A percentile compares a stretch with the other conserved stretches of the same genome.
Evolutionary conservation across 2,113 vertebrate species (phyloP).

Genomic region (Cyrtonyx montezumae): DNA sequence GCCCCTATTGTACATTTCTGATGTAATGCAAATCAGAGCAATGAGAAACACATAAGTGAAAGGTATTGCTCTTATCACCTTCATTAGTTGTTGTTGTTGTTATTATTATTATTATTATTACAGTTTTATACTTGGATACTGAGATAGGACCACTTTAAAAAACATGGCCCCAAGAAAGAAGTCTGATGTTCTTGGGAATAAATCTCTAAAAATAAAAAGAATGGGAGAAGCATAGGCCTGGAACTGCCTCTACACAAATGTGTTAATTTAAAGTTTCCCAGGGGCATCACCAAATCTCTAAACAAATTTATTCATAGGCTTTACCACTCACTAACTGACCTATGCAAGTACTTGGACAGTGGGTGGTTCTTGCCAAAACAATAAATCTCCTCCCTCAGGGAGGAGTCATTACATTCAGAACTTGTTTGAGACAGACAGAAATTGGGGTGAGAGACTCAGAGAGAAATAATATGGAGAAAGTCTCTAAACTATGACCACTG

Average conservation of each 20-base stretch:
- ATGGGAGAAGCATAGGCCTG: constrained; percentile 14
- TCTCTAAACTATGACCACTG: neutral
- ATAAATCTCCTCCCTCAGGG: constrained; percentile 36
- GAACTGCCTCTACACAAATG: neutral
- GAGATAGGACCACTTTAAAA: constrained; percentile 71
- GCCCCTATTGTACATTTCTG: constrained; percentile 50
- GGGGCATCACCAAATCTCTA: neutral
- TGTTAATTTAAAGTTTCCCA: neutral
- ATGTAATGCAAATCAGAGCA: constrained; percentile 64
- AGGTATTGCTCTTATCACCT: constrained; percentile 61
- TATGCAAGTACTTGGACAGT: constrained; percentile 15
- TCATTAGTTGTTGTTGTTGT: constrained; percentile 40
- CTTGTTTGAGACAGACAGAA: constrained; percentile 3
- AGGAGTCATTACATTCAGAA: neutral
- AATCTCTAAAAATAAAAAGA: constrained; percentile 34
- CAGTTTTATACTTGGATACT: constrained; percentile 24
- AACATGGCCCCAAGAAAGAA: constrained; percentile 65
- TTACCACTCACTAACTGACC: constrained; percentile 32
- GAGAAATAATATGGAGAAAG: neutral
- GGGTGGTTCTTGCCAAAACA: constrained; percentile 37
- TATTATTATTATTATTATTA: constrained; percentile 45
- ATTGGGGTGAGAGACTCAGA: neutral
- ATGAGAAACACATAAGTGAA: constrained; percentile 56
- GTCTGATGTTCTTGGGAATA: constrained; percentile 6
- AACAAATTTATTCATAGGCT: neutral